These are phyloP conservation scores for Gambusia yucatana DNA, from an alignment of 2,797 vertebrate species.

Conservation along the genomic window DNA sequence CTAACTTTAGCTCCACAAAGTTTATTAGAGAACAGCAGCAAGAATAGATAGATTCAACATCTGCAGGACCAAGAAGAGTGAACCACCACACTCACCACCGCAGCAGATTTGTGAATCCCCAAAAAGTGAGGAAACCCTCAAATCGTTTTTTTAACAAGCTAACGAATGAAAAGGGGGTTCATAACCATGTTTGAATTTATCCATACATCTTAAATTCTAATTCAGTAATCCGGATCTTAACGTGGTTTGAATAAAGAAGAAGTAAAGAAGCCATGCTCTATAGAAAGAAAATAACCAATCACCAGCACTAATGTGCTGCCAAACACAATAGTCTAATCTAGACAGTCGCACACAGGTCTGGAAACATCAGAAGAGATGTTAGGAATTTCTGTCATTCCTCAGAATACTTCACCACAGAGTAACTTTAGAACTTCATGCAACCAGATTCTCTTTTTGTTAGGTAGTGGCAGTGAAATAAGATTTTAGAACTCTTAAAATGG, in stretches of 20 bases:
- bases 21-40: background rate
- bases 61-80: background rate
- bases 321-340: background rate
- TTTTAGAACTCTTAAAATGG: background rate
- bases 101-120: background rate
- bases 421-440: background rate
- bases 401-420: background rate
- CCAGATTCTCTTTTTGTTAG: background rate
- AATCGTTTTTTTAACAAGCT: background rate
- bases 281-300: background rate
- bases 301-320: background rate
- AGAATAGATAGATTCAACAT: background rate
- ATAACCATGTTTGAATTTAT: background rate
- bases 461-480: background rate
- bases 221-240: background rate
- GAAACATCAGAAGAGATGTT: background rate
- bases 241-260: background rate
- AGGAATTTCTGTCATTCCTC: background rate
- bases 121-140: background rate
- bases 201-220: background rate
- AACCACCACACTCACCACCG: background rate
- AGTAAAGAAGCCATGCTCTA: background rate
- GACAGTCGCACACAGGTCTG: background rate
- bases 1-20: background rate
- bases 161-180: background rate